Base-by-base conservation (phyloP, 2,888 invertebrate species). In the Nasonovia ribisnigri region DNA sequence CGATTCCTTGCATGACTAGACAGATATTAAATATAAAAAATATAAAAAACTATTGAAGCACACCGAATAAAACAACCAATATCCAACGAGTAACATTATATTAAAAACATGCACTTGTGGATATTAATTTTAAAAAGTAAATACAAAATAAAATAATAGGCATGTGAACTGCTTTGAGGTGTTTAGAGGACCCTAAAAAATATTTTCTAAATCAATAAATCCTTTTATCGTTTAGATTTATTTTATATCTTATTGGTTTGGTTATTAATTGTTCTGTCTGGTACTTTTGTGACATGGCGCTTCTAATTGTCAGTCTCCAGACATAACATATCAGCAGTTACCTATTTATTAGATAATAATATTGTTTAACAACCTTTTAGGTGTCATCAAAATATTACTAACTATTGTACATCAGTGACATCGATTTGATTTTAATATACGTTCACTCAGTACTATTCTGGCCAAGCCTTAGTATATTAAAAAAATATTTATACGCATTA, bases 11-110 rank as follows among this genome's bases (percentile, higher is more conserved):
- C n/a, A 67, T n/a, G n/a, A 67, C 13, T 67, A 54, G 20, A 54
- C 13, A 51, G 20, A 54, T 54, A 5, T 13, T 51, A 51, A 51
- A 51, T 16, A 51, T 16, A 51, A 54, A 54, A 51, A 54, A 54
- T 54, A 54, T 20, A 20, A 20, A 54, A 4, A 54, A 54, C 5
- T 54, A 54, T 54, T 54, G 54, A 20, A 54, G 54, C 20, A 54
- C 54, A 77, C 20, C 77, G 8, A 77, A 20, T 36, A 20, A 20
- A 77, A 77, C 77, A 1, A 1, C 36, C 77, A 77, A 90, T 48
- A 60, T 89, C 89, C 89, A 29, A 89, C 57, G 57, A 89, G 89
- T 89, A 89, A 54, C n/a, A 88, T 88, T 60, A 57, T 29, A 46
- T 77, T 36, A 77, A 16, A 60, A 29, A 89, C 43, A 42, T 57